Evolutionary conservation across 2,113 vertebrate species (phyloP), one percentile per base, ranked within the genome.

Genomic region (Cavia aperea): DNA sequence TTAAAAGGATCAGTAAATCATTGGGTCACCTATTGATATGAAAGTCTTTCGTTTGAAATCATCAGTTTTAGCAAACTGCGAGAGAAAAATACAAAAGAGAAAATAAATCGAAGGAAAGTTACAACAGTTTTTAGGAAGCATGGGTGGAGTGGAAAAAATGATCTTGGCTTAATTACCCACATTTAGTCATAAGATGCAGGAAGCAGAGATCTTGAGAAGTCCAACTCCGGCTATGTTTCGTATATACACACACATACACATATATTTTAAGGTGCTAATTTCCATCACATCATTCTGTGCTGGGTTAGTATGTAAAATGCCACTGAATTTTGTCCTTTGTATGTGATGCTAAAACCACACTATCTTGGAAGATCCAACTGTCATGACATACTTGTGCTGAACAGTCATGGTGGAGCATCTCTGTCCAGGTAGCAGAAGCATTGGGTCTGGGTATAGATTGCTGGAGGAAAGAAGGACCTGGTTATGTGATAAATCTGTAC

Each of bases 81-180:
- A 86, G 96, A 95, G 91, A 92, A 94, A 94, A 75, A 86, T 87
- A 95, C 87, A 92, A 90, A 81, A 81, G 90, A 90, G 92, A 94
- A 88, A 88, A 94, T 94, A 97, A 96, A 97, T 97, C 95, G 91
- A 97, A 96, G 96, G 97, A 91, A 98, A 97, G 88, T 97, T 97
- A 95, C 96, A 97, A 97, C 97, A 97, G 95, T 97, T 98, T 98
- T 98, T 97, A 97, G 54, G 90, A 96, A 97, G 96, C 92, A 96
- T 97, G 97, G 97, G 97, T 97, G 97, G 97, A 98, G 97, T 97
- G 98, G 98, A 98, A 98, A 98, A 98, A 98, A 93, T 98, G 97
- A 98, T 96, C 96, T 96, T 96, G 97, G 93, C 95, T 97, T 98
- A 98, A 98, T 98, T 98, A 97, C 95, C 97, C 96, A 97, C 95